A percentile compares a stretch with the other conserved stretches of the same genome.
Conservation (phyloP, 2,888 invertebrate genomes). For the Charanyca ferruginea region DNA sequence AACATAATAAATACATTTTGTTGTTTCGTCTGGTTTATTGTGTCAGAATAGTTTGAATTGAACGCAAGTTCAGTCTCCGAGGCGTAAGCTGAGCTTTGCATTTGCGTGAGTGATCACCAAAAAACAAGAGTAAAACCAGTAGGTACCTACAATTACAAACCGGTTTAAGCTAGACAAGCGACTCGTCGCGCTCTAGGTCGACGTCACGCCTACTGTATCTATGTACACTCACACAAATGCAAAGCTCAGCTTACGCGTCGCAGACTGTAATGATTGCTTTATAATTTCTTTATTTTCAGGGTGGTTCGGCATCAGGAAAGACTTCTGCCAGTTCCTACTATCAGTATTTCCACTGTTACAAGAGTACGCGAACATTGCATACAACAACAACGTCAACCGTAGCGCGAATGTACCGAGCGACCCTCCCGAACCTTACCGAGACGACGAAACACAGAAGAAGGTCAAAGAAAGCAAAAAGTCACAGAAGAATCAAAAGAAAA, state of each 20-base stretch:
- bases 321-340: conserved; percentile 98
- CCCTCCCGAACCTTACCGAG: conserved; percentile 87
- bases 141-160: no score
- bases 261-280: background rate
- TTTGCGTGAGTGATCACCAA: no score
- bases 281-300: conserved; percentile 90
- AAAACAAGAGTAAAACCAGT: no score
- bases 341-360: conserved; percentile 98
- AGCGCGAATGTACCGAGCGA: conserved; percentile 80
- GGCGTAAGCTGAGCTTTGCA: no score
- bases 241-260: no score
- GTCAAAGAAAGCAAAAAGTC: conserved; percentile 92
- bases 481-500: conserved; percentile 93
- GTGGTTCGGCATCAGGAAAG: conserved; percentile 99
- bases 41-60: background rate
- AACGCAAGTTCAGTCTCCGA: no score
- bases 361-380: conserved; percentile 99
- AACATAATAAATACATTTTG: background rate
- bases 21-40: background rate
- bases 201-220: no score
- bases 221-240: no score
- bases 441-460: conserved; percentile 85
- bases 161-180: no score
- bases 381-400: conserved; percentile 92
- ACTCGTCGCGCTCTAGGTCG: no score